phyloP scores from a whole-genome alignment of 2,888 invertebrate genomes.

The Plusia festucae region DNA sequence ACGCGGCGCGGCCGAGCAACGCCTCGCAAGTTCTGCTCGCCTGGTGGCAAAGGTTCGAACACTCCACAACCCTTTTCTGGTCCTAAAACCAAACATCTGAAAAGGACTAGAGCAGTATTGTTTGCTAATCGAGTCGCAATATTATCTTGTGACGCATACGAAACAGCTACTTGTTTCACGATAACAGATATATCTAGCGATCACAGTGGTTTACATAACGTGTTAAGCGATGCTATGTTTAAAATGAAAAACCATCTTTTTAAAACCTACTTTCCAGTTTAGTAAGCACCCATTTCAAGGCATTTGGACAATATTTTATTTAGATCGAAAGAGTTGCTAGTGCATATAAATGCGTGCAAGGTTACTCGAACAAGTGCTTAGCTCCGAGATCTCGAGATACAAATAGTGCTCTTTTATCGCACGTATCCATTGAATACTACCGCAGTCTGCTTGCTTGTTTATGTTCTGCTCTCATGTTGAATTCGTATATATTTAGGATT shows the following conservation, averaged over 20 bases:
- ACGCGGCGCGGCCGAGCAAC: conserved; percentile 67
- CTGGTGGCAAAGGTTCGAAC: conserved; percentile 82
- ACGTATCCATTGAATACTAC: not conserved
- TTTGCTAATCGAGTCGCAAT: conserved; percentile 63
- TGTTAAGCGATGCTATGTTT: not conserved
- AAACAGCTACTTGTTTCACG: not conserved
- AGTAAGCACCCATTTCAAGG: not conserved
- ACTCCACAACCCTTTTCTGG: conserved; percentile 83
- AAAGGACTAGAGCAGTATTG: conserved; percentile 69
- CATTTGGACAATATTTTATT: not conserved
- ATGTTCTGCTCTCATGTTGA: not conserved
- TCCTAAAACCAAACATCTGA: conserved; percentile 72
- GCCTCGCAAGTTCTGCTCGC: conserved; percentile 71
- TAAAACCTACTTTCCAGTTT: not conserved
- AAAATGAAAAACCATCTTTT: not conserved
- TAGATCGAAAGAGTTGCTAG: not conserved
- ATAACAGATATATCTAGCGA: conserved; percentile 4
- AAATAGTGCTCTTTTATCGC: not conserved
- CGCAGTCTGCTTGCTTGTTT: not conserved
- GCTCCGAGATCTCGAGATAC: not conserved
- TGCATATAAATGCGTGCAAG: conserved; percentile 1
- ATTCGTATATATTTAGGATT: not conserved
- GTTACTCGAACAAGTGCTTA: conserved; percentile 1
- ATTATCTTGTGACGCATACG: conserved; percentile 31
- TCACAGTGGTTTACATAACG: not conserved